Conservation (phyloP, 1,140 invertebrate genomes). For the Panulirus ornatus region DNA sequence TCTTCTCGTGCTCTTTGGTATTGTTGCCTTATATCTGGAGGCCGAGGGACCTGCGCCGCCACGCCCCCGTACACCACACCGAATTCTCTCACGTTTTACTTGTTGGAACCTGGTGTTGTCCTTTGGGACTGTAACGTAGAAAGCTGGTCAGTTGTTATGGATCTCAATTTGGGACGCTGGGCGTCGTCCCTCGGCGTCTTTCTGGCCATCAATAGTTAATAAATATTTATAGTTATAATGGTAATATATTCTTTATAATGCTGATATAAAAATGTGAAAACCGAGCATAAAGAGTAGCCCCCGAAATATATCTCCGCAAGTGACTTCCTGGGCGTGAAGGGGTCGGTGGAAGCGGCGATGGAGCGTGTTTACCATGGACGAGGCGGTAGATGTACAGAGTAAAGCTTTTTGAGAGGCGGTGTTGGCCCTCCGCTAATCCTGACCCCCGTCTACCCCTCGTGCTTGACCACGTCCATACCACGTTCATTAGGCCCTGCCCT, state of each 20-base stretch:
- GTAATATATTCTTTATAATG: slow-evolving; percentile 74
- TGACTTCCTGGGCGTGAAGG: slow-evolving; percentile 16
- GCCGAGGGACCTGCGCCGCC: slow-evolving; percentile 48
- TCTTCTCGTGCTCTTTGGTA: slow-evolving; percentile 74
- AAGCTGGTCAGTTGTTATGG: not conserved
- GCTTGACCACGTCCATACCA: not conserved
- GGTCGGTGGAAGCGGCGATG: not conserved
- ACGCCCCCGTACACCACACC: not conserved
- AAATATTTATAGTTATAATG: slow-evolving; percentile 74
- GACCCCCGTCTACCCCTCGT: not conserved
- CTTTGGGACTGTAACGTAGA: not conserved
- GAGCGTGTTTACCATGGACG: not conserved
- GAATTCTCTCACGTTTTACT: slow-evolving; percentile 9
- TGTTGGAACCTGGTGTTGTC: not conserved
- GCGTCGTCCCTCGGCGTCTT: slow-evolving; percentile 59
- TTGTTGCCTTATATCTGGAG: slow-evolving; percentile 72
- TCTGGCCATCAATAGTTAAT: slow-evolving; percentile 74
- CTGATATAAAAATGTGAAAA: slow-evolving; percentile 70
- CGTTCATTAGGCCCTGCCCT: not conserved
- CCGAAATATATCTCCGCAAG: slow-evolving; percentile 67
- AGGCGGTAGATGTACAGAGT: not conserved
- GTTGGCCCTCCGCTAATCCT: not conserved
- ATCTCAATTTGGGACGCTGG: slow-evolving; percentile 28
- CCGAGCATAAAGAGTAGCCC: slow-evolving; percentile 68
- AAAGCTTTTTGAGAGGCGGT: no score